Conservation (phyloP, 2,888 invertebrate species). For the Trachelus stipa region DNA sequence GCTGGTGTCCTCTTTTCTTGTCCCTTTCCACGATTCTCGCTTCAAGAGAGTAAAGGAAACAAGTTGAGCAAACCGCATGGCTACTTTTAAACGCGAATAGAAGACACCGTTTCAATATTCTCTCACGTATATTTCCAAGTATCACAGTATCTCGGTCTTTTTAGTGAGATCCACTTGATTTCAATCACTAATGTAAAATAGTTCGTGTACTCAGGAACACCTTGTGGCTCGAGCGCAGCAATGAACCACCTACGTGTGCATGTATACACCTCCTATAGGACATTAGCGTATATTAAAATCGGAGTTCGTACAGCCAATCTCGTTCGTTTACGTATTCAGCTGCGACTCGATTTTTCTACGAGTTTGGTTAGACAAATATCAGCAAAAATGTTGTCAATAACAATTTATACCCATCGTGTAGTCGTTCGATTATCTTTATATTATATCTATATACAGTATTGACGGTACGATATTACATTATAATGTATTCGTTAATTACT, state of each 20-base stretch:
- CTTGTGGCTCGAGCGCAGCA: not conserved
- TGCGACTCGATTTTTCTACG: not conserved
- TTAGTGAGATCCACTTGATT: not conserved
- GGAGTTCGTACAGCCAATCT: not conserved
- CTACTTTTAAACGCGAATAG: not conserved
- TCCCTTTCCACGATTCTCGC: no score
- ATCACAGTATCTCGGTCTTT: conserved; percentile 39
- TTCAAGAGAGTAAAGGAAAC: no score
- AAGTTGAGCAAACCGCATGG: not conserved
- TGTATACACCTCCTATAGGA: no score
- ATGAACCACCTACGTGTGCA: not conserved
- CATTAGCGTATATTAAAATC: no score
- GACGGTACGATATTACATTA: conserved; percentile 5
- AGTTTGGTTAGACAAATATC: conserved; percentile 34
- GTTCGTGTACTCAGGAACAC: not conserved
- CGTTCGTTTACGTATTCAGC: not conserved
- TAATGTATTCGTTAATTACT: conserved; percentile 1
- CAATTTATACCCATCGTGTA: conserved; percentile 24
- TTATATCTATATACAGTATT: conserved; percentile 2
- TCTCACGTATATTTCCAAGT: conserved; percentile 37
- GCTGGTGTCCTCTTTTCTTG: no score
- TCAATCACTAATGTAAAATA: not conserved
- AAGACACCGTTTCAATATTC: not conserved
- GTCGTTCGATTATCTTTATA: conserved; percentile 9
- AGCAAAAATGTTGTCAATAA: conserved; percentile 37